Base-by-base conservation (phyloP, 2,888 invertebrate genomes). In the Maniola hyperantus region DNA sequence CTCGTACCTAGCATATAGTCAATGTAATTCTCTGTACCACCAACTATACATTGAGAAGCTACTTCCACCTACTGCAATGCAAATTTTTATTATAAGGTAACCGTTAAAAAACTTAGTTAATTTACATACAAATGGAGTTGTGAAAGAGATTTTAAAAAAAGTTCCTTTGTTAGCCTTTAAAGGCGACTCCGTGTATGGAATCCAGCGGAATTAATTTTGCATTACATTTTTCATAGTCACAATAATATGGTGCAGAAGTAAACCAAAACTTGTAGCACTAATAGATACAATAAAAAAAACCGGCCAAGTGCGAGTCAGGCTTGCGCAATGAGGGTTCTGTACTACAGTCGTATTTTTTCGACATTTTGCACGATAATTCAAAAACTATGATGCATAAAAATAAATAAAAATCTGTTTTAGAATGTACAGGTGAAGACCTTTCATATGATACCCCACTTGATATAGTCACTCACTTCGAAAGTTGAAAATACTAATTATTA, bases 111-210 rank as follows among this genome's bases (percentile, higher is more conserved):
- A 20, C 57, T 57, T 13, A 6, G 42, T 6, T 59, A 18, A 61
- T 50, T 61, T 61, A 36, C 36, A 61, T 61, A 61, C 60, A 61
- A 61, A 50, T 51, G 20, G 50, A 50, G 20, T 51, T 61, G 15
- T 15, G 61, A 50, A 61, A 61, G 61, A 61, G 61, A 36, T 61
- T 57, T 20, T 10, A 39, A 55, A 55, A 69, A 63, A 66, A 51
- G 48, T 51, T 61, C 59, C 63, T 66, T 69, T 69, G 68, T 69
- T 59, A n/a, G 36, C 68, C 68, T 65, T 68, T 69, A 67, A 70
- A 67, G 68, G 70, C 54, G 64, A 20, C 65, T 51, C 59, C 67
- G 50, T 61, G 51, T 65, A 66, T 46, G 61, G 64, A 42, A 26
- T 36, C 58, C 44, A 11, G 46, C 46, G 44, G 34, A 13, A 59